A percentile compares a stretch with the other conserved stretches of the same genome.
Evolutionary conservation across 2,797 vertebrate species (phyloP).

Genomic region (Mustela erminea): DNA sequence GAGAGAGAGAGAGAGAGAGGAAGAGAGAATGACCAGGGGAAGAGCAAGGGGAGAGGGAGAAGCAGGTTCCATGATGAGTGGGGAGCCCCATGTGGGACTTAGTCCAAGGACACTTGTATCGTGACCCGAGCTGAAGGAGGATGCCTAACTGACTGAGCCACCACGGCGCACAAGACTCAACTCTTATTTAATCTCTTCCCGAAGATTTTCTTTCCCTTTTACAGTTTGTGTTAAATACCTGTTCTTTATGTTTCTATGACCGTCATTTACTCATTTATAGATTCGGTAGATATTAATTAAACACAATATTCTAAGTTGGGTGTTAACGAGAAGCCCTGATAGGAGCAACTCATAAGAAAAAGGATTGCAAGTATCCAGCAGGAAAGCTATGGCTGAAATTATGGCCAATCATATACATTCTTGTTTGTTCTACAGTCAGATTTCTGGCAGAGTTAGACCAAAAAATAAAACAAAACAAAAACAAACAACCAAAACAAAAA

Average conservation of each 20-base stretch:
- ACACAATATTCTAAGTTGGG: background rate
- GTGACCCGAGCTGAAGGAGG: too few species aligned
- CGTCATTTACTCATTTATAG: background rate
- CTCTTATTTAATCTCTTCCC: background rate
- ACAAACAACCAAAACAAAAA: too few species aligned
- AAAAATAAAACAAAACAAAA: background rate
- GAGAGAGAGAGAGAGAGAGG: too few species aligned
- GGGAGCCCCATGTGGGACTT: too few species aligned
- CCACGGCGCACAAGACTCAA: background rate
- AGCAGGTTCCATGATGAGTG: too few species aligned
- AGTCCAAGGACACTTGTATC: too few species aligned
- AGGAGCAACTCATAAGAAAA: background rate
- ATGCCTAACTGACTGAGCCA: too few species aligned
- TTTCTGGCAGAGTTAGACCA: background rate
- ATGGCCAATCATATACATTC: background rate
- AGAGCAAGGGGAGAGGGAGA: too few species aligned
- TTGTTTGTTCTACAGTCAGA: background rate
- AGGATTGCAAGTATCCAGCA: background rate
- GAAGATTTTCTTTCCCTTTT: background rate
- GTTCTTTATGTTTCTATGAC: background rate
- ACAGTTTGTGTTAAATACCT: background rate
- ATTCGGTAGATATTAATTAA: background rate
- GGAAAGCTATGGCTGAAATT: too few species aligned
- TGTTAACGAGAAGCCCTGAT: background rate
- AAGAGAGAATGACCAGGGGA: too few species aligned